Conservation (phyloP, 2,888 invertebrate species). For the Aleiodes leptofemur region DNA sequence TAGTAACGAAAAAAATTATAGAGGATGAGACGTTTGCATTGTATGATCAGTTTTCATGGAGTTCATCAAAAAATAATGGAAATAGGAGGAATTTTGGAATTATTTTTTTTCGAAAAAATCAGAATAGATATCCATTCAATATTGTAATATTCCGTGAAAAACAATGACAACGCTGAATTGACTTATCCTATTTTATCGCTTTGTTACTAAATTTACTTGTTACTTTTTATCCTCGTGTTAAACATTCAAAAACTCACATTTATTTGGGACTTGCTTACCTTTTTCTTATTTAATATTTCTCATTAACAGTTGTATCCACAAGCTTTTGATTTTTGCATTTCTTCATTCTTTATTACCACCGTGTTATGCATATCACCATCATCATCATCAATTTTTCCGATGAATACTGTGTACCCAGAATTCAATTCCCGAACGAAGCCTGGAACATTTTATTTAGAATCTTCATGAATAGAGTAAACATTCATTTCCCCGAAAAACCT, state of each 20-base stretch:
- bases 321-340: slow-evolving; percentile 12
- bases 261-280: slow-evolving; percentile 21
- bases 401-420: slow-evolving; percentile 21
- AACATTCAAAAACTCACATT: slow-evolving; percentile 16
- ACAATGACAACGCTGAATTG: no score
- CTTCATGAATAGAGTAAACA: slow-evolving; percentile 11
- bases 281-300: slow-evolving; percentile 5
- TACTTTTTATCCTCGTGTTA: slow-evolving; percentile 8
- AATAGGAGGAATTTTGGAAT: no score
- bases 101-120: no score
- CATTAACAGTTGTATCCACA: slow-evolving; percentile 20
- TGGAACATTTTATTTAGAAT: slow-evolving; percentile 16
- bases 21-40: no score
- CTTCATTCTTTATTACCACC: slow-evolving; percentile 1
- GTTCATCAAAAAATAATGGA: no score
- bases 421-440: slow-evolving; percentile 6
- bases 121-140: no score
- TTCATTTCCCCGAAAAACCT: neutral
- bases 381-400: slow-evolving; percentile 20
- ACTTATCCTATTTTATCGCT: no score
- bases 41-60: no score
- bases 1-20: no score
- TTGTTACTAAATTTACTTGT: neutral
- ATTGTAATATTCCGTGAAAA: no score
- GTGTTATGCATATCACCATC: slow-evolving; percentile 27